Percentiles rank a stretch among this genome's conserved stretches.
Evolutionary conservation across 2,888 invertebrate species (phyloP).

Genomic region (Eurytoma adleriae): DNA sequence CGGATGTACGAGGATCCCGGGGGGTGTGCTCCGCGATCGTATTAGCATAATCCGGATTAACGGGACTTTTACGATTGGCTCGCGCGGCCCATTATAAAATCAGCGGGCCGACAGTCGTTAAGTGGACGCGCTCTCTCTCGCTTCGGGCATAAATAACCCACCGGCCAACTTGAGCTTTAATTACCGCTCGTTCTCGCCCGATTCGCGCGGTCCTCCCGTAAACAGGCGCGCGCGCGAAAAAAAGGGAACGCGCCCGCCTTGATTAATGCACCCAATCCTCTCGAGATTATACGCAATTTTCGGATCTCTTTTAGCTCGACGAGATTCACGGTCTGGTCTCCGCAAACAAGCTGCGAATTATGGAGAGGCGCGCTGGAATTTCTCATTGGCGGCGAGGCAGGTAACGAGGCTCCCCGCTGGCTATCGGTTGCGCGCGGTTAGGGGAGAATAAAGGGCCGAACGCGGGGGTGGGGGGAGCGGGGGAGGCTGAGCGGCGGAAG

Average conservation of each 20-base stretch:
- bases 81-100: not conserved
- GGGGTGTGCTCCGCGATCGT: not conserved
- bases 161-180: constrained; percentile 11
- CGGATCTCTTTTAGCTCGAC: too few relatives aligned
- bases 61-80: constrained; percentile 16
- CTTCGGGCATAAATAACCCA: not conserved
- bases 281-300: too few relatives aligned
- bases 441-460: not conserved
- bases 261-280: too few relatives aligned
- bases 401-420: not conserved
- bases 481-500: not conserved
- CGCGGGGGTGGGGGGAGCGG: not conserved
- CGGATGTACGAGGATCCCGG: too few relatives aligned
- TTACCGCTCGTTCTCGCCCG: not conserved
- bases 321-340: not conserved
- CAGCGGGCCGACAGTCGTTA: not conserved
- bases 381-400: too few relatives aligned
- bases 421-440: not conserved
- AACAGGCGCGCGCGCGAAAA: not conserved
- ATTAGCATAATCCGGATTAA: constrained; percentile 17
- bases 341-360: not conserved
- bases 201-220: not conserved
- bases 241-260: not conserved
- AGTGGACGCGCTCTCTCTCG: not conserved
- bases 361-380: not conserved